phyloP scores from a whole-genome alignment of 64 coral and sea anemone species.

The Astreopora myriophthalma region DNA sequence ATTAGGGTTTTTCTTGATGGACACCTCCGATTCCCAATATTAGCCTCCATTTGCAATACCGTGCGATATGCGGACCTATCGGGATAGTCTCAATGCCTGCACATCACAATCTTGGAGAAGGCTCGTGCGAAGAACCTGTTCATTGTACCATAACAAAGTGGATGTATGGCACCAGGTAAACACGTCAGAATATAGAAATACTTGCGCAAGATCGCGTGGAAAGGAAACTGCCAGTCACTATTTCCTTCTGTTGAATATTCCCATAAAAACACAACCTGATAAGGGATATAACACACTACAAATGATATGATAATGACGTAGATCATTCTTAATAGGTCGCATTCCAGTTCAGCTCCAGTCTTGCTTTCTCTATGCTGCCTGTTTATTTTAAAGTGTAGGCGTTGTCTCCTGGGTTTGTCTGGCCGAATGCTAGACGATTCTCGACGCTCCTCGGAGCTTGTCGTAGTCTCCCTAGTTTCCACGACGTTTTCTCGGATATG shows the following conservation, averaged over 20 bases:
- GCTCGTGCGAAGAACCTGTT: constrained; percentile 48
- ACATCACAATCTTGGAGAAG: constrained; percentile 40
- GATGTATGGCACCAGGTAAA: constrained; percentile 79
- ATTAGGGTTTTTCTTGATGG: too few relatives aligned
- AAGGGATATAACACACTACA: constrained; percentile 73
- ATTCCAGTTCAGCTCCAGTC: constrained; percentile 37
- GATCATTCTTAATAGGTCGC: constrained; percentile 88
- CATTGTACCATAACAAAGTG: constrained; percentile 94
- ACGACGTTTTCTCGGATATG: constrained; percentile 56
- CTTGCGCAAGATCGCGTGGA: constrained; percentile 22
- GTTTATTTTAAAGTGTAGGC: neutral
- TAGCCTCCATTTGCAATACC: neutral
- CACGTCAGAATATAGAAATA: constrained; percentile 70
- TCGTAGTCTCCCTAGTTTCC: neutral
- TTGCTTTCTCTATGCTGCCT: neutral
- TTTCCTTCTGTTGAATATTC: neutral
- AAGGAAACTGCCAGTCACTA: constrained; percentile 4
- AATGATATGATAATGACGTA: constrained; percentile 85
- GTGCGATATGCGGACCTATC: neutral
- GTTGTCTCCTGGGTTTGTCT: neutral
- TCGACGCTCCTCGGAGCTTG: neutral
- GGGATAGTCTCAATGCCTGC: neutral
- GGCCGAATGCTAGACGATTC: neutral
- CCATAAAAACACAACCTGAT: constrained; percentile 65
- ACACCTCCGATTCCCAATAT: too few relatives aligned